Evolutionary conservation across 2,797 vertebrate genomes (phyloP), one percentile per base, ranked within the genome.

Genomic region (Acanthurus tractus): DNA sequence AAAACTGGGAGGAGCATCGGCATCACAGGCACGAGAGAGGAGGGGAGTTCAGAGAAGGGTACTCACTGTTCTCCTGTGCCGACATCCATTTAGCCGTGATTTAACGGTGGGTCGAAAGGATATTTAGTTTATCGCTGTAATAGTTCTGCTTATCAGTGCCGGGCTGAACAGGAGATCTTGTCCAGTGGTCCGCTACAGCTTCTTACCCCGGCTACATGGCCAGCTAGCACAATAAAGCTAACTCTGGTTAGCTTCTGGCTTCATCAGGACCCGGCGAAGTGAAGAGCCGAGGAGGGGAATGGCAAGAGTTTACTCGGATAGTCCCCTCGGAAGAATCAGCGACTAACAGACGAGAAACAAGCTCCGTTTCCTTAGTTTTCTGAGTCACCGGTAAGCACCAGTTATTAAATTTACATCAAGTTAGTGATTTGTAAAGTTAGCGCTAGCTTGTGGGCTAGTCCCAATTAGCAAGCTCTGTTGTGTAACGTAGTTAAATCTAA

Each of bases 211-310:
- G 59, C 72, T 83, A 25, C 29, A 91, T 86, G 88, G 66, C 22
- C 29, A 71, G 87, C 79, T 88, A 87, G 81, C 85, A 67, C 70
- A 38, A 29, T 25, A 53, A 56, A 77, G 91, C 90, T 93, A 92
- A 76, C 79, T 4, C 2, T 2, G 23, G 82, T 78, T 91, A 89
- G 84, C 88, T 15, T 44, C 44, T 34, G 52, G 25, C 45, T 56
- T 44, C 50, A 59, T 70, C 54, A 45, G 52, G 74, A 89, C 46
- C 70, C 86, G 88, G 87, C 79, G 74, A 84, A 89, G 83, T 67
- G 78, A 76, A 42, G 62, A 71, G 59, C 68, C 65, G 76, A 74
- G 46, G 64, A 77, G 44, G 52, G 85, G 76, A 75, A 93, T 93
- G 87, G 91, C 78, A 76, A 84, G 83, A 91, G 78, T 80, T 82